Base-by-base conservation (phyloP, 2,888 invertebrate species). In the Acronicta psi region DNA sequence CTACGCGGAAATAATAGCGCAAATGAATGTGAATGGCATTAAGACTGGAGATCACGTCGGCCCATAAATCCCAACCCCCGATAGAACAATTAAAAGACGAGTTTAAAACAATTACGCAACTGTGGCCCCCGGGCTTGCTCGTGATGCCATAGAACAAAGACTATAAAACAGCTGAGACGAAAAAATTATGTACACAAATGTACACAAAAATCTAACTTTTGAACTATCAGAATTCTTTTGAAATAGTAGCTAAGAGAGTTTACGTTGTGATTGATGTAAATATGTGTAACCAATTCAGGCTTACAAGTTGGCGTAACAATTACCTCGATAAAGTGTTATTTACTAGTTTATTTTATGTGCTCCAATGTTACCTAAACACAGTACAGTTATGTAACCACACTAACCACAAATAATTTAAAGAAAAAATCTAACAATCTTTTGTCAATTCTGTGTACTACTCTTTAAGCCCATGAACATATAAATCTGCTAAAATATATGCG, bases 71-170 rank as follows among this genome's bases (percentile, higher is more conserved):
- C 76, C 84, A 78, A 78, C 85, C 90, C 90, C 81, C 91, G 93
- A 93, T 93, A 92, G 92, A 93, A 94, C 93, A 94, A 94, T 94
- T 94, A 94, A 94, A 94, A 93, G 92, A 89, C 89, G 91, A 91
- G 90, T 88, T 92, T 93, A 91, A 94, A 94, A 94, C 94, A 93
- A 94, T 94, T 94, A 94, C 92, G 91, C 91, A 91, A 88, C 84
- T 77, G 86, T 86, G 84, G 91, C 92, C 93, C 89, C 72, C 77
- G 74, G 92, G 93, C 88, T 64, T 76, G 74, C 78, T 91, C 91
- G 91, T 90, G 92, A 90, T 83, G 76, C 77, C 82, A 81, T 74
- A 81, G 86, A 87, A 73, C 77, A 77, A 74, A 75, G 73, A 80
- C 70, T 58, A 73, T 55, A 56, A 54, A 59, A 38, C 25, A 45